These are phyloP conservation scores for Rhopalosiphum padi DNA, from an alignment of 1,140 invertebrate species.

Conservation along the genomic window DNA sequence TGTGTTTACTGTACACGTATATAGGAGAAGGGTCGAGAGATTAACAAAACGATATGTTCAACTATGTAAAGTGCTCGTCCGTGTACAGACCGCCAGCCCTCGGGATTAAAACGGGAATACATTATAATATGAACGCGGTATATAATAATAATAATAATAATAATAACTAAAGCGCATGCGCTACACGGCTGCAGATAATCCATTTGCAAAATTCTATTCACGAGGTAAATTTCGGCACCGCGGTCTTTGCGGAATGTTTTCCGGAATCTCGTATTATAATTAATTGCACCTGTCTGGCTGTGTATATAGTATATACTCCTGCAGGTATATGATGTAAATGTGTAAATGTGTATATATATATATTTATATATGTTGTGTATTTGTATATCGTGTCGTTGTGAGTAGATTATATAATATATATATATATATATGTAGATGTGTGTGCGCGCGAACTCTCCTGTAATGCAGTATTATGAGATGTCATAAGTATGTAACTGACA, in stretches of 20 bases:
- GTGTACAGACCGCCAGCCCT: neutral
- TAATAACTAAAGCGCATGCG: neutral
- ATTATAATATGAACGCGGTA: neutral
- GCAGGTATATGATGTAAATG: neutral
- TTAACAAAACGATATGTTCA: constrained; percentile 39
- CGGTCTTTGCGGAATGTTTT: neutral
- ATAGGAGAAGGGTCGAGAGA: neutral
- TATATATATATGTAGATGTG: neutral
- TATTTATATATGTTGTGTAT: neutral
- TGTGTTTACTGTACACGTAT: neutral
- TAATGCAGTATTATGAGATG: no score
- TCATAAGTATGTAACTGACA: no score
- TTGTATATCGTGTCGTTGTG: no score
- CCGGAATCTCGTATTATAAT: neutral
- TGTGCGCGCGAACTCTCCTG: no score
- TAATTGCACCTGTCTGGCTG: neutral
- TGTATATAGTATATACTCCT: neutral
- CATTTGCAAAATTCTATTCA: constrained; percentile 8
- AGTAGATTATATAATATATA: no score
- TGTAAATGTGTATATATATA: no score
- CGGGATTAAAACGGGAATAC: constrained; percentile 9
- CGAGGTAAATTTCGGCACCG: neutral
- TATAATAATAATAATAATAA: neutral
- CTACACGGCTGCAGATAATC: neutral
- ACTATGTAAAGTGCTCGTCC: constrained; percentile 4